Evolutionary conservation across 1,140 invertebrate species (phyloP), one percentile per base, ranked within the genome.

Genomic region (Steinernema khuongi): DNA sequence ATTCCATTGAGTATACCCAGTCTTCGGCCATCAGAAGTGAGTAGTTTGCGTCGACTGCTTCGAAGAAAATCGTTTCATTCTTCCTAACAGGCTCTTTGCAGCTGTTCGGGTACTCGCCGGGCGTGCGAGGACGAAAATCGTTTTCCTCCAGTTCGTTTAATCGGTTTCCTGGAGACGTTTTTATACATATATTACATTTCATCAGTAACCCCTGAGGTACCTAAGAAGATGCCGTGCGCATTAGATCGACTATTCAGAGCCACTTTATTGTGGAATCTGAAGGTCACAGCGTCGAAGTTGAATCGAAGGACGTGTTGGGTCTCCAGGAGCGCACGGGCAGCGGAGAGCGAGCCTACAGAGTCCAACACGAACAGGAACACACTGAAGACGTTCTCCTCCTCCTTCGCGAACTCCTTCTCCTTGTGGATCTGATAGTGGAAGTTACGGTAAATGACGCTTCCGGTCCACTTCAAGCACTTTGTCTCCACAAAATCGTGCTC

Each of bases 231-330:
- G 60, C 4, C 60, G 14, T 22, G 14, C 28, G 60, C 60, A 19
- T 67, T 67, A 22, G 60, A 19, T 7, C 14, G 7, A 7, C 7
- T 11, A 19, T 67, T 71, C 26, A 70, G 14, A 1, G 67, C 77
- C 43, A 79, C 71, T 79, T 79, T 79, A 31, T 77, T 77, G 32
- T 73, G 28, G 41, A 67, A 68, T 29, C 19, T 18, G 32, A 77
- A 79, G 17, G 41, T 11, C 31, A 79, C 32, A 22, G 77, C 79
- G 19, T 74, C 71, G 22, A 44, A 74, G 18, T 79, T 31, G 43
- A 73, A 36, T 26, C 43, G 68, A 4, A 77, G 31, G 31, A 79
- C 18, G 18, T 77, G 18, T 0, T 29, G 30, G 30, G 75, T 77
- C 31, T 67, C 36, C 7, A 41, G 7, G 36, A 41, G 36, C 7